Conservation (phyloP, 1,140 invertebrate species). For the Calephelis virginiensis region DNA sequence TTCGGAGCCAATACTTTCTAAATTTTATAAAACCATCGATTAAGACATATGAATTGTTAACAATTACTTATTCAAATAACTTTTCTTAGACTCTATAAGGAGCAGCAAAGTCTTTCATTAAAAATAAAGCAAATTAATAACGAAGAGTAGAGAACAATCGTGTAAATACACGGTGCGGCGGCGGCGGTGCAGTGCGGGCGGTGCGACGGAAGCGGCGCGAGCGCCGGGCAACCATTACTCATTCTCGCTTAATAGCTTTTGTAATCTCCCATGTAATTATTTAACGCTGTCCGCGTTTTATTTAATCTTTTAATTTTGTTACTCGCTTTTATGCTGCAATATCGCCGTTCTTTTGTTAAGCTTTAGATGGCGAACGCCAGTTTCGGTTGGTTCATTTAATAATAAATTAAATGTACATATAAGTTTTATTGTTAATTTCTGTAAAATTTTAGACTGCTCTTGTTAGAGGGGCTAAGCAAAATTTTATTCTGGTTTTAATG, state of each 20-base stretch:
- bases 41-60: too few relatives aligned
- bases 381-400: background rate
- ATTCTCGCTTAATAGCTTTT: constrained; percentile 25
- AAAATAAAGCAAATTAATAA: fast-evolving
- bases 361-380: background rate
- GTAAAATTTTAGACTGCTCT: too few relatives aligned
- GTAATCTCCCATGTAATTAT: constrained; percentile 24
- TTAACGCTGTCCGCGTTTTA: constrained; percentile 20
- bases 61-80: too few relatives aligned
- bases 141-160: fast-evolving
- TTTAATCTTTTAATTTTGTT: constrained; percentile 27
- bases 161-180: too few relatives aligned
- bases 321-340: constrained; percentile 19
- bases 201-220: background rate
- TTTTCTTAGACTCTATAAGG: too few relatives aligned
- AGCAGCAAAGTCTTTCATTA: too few relatives aligned
- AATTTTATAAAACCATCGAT: too few relatives aligned
- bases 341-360: background rate
- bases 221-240: constrained; percentile 19
- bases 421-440: too few relatives aligned
- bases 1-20: too few relatives aligned
- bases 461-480: too few relatives aligned
- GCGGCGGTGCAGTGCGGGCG: too few relatives aligned
- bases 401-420: background rate
- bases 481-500: too few relatives aligned